These are phyloP conservation scores for Zalophus californianus DNA, from an alignment of 2,797 vertebrate species.

Conservation along the genomic window DNA sequence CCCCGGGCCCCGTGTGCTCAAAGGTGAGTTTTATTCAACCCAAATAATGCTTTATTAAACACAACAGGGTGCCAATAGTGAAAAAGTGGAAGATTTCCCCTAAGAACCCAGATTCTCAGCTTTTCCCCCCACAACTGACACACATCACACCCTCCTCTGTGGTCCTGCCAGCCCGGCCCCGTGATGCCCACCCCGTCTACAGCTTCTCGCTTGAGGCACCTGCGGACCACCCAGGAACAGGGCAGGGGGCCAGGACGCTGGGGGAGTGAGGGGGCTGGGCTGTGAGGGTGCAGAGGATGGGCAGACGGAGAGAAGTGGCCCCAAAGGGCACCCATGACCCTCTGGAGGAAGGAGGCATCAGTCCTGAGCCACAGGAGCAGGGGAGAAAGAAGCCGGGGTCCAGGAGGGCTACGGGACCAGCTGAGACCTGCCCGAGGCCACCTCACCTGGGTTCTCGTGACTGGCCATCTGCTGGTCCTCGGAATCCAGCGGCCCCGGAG, in stretches of 20 bases:
- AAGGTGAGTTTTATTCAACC: not conserved
- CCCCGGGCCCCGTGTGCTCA: not conserved
- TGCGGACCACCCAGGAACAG: not conserved
- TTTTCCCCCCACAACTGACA: not conserved
- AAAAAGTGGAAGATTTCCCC: not conserved
- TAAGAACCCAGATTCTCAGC: not conserved
- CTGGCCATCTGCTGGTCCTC: constrained; percentile 85
- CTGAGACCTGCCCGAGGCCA: not conserved
- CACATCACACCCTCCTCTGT: not conserved
- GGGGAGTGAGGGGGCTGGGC: too few relatives aligned
- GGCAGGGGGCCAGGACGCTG: not conserved
- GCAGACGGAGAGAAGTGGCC: fast-evolving
- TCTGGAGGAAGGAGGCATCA: not conserved
- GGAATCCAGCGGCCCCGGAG: constrained; percentile 85
- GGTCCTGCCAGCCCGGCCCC: not conserved
- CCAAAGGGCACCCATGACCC: not conserved
- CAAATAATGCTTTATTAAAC: not conserved
- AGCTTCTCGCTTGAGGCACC: not conserved
- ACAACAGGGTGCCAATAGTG: not conserved
- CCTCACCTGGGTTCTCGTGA: constrained; percentile 87
- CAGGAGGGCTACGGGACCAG: not conserved
- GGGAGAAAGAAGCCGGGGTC: not conserved
- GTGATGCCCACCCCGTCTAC: not conserved
- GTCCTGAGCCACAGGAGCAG: not conserved
- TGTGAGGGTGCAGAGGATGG: fast-evolving